phyloP scores from a whole-genome alignment of 2,888 invertebrate species.

The Anthrax anthrax region DNA sequence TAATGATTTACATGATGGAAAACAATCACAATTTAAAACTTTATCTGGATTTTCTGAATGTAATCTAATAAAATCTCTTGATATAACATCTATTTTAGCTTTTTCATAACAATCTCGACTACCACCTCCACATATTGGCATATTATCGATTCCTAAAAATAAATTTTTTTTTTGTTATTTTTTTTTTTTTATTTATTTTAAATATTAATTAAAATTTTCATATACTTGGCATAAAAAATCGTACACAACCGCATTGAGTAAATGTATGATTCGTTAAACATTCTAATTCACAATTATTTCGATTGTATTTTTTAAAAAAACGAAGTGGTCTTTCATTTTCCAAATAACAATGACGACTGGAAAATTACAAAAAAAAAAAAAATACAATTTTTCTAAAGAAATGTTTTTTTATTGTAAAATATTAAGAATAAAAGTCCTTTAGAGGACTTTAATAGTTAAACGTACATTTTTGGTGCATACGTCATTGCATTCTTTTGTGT shows the following conservation, averaged over 20 bases:
- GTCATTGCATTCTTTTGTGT: constrained; percentile 49
- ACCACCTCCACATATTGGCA: constrained; percentile 31
- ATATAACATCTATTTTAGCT: constrained; percentile 27
- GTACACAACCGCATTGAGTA: constrained; percentile 48
- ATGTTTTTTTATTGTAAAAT: background rate
- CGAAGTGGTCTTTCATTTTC: constrained; percentile 46
- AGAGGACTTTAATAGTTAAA: no score
- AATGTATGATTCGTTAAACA: constrained; percentile 54
- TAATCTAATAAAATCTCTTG: constrained; percentile 16
- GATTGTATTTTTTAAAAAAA: constrained; percentile 55
- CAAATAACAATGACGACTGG: constrained; percentile 52
- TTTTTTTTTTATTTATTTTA: background rate
- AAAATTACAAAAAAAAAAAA: background rate
- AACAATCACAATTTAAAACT: constrained; percentile 9
- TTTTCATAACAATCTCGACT: constrained; percentile 26
- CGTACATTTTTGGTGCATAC: constrained; percentile 42
- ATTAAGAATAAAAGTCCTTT: background rate
- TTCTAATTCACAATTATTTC: constrained; percentile 59
- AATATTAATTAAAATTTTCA: background rate
- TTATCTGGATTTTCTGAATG: constrained; percentile 6
- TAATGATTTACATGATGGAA: background rate
- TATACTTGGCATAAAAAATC: constrained; percentile 51
- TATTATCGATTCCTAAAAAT: constrained; percentile 22
- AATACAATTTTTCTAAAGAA: background rate
- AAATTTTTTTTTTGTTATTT: background rate